Base-by-base conservation (phyloP, 2,888 invertebrate species). In the Cantharis flavilabris region DNA sequence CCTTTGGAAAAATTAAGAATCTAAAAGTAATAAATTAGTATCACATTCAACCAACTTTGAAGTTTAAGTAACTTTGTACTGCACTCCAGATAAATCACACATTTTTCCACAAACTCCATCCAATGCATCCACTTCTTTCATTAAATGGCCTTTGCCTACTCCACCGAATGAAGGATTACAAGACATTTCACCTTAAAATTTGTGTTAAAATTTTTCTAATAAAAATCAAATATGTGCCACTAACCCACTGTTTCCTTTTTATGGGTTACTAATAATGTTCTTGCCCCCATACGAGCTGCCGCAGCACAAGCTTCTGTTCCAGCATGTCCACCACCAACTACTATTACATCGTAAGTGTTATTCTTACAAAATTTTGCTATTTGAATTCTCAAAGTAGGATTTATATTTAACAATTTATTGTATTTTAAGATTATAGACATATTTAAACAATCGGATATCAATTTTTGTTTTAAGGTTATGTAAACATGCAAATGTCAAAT, bases 111-210 rank as follows among this genome's bases (percentile, higher is more conserved):
- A 97, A 7, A 97, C 86, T 2, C 97, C 97, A 89, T 96, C 97
- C 62, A 97, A 88, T 3, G 97, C 97, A 88, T 97, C 97, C 9
- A 97, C 89, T 90, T 97, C 97, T 82, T 92, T 91, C 92, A 97
- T 94, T 71, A 97, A 89, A 86, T 97, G 96, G 0, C 96, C 97
- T 88, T 97, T 97, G 0, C 97, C 97, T 82, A 97, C 95, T 9
- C 97, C 97, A 26, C 97, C 97, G 89, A 97, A 97, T 0, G 96
- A 95, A 18, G 97, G 97, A 89, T 97, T 97, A 85, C 97, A 97
- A 0, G 96, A 96, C 97, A 97, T 97, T 89, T 96, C 96, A 28
- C 96, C 94, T 94, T 80, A 78, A 88, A 85, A 20, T 3, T 30
- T 5, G 3, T 23, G 3, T 33, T 33, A 33, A 23, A 23, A 23